These are phyloP conservation scores for Drosophila siamana DNA, from an alignment of 2,888 invertebrate species.

Conservation along the genomic window DNA sequence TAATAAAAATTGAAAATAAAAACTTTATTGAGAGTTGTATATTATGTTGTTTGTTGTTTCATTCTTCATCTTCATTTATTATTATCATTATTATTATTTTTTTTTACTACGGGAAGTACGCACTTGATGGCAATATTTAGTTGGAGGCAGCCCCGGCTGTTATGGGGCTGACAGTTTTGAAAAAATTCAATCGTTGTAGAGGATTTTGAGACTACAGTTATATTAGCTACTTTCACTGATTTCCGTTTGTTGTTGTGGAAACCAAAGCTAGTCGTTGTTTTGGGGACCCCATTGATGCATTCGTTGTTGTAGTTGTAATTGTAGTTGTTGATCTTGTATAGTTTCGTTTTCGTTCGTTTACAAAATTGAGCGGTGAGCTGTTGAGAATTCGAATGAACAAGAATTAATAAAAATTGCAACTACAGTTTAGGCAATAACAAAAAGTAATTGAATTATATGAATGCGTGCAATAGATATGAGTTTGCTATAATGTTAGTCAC, in stretches of 20 bases:
- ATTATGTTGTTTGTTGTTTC: constrained; percentile 34
- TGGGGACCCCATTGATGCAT: constrained; percentile 72
- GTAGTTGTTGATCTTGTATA: constrained; percentile 50
- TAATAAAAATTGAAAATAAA: constrained; percentile 59
- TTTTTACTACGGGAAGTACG: constrained; percentile 63
- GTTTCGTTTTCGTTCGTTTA: constrained; percentile 78
- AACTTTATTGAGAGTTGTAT: constrained; percentile 51
- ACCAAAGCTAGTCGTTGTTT: constrained; percentile 54
- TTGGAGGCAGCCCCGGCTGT: constrained; percentile 40
- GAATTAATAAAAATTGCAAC: constrained; percentile 10
- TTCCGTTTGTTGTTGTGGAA: constrained; percentile 35
- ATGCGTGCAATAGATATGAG: constrained; percentile 54
- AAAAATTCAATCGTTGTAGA: constrained; percentile 78
- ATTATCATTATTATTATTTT: background rate
- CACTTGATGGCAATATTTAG: constrained; percentile 65
- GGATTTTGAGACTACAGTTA: constrained; percentile 62
- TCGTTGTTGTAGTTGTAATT: constrained; percentile 58
- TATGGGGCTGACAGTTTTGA: constrained; percentile 65
- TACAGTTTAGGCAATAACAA: constrained; percentile 17
- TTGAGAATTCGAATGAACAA: constrained; percentile 1
- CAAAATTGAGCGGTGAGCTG: constrained; percentile 81
- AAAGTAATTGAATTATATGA: constrained; percentile 10
- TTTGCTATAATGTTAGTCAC: constrained; percentile 59
- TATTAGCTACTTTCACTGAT: constrained; percentile 54
- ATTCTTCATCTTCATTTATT: constrained; percentile 14